Percentiles rank a stretch among this genome's conserved stretches.
phyloP scores from a whole-genome alignment of 1,140 invertebrate genomes.

The Zeugodacus cucurbitae region DNA sequence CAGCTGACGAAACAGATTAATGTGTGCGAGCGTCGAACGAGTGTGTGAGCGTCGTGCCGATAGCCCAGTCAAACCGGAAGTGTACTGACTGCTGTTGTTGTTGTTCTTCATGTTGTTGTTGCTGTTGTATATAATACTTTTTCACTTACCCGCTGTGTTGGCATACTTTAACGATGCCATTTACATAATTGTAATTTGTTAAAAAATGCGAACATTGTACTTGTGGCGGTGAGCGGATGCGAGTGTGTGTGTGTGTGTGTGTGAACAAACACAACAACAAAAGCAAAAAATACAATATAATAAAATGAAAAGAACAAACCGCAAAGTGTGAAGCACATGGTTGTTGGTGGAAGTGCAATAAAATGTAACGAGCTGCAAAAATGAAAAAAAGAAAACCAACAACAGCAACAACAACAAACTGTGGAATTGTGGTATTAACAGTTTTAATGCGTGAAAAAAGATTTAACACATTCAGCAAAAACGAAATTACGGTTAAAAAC shows the following conservation, averaged over 20 bases:
- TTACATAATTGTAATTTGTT: conserved; percentile 28
- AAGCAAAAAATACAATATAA: neutral
- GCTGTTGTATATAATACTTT: neutral
- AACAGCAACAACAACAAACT: neutral
- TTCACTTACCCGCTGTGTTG: neutral
- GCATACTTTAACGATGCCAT: conserved; percentile 13
- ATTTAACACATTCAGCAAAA: neutral
- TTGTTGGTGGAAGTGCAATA: neutral
- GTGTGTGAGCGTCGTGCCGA: neutral
- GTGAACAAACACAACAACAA: too few species aligned
- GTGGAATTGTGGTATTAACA: neutral
- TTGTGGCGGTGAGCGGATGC: neutral
- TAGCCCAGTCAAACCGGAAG: neutral
- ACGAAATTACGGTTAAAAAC: neutral
- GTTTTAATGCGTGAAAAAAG: neutral
- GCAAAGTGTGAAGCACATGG: neutral
- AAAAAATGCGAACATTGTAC: neutral
- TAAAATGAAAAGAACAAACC: neutral
- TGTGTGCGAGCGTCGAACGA: neutral
- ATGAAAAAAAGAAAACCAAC: neutral
- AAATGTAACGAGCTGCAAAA: neutral
- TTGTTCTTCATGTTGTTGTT: neutral
- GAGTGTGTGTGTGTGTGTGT: neutral
- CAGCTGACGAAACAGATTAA: neutral
- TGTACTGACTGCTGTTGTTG: neutral